Conservation (phyloP, 2,888 invertebrate species). For the Ommatoiulus sabulosus region DNA sequence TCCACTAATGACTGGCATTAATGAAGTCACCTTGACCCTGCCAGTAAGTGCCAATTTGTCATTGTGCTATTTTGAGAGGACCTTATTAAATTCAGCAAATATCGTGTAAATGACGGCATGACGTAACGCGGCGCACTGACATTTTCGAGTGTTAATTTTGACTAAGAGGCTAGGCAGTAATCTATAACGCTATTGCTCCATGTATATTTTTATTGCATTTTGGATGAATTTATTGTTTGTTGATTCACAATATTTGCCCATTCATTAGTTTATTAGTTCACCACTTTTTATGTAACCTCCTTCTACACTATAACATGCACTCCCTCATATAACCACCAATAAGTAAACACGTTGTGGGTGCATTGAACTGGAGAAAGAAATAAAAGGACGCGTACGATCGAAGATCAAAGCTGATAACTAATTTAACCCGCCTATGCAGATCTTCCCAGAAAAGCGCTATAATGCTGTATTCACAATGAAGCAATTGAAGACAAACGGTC, state of each 20-base stretch:
- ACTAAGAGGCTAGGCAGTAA: neutral
- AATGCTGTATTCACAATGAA: too few species aligned
- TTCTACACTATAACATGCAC: constrained; percentile 6
- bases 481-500: too few species aligned
- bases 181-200: neutral
- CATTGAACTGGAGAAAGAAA: neutral
- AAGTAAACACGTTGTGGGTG: constrained; percentile 3
- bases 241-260: constrained; percentile 22
- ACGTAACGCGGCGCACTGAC: neutral
- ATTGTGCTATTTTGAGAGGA: neutral
- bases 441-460: neutral
- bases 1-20: neutral
- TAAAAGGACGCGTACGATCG: neutral
- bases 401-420: constrained; percentile 9
- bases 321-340: constrained; percentile 19
- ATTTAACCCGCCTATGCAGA: neutral
- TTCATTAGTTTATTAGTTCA: constrained; percentile 24
- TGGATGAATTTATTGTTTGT: constrained; percentile 15
- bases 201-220: constrained; percentile 9
- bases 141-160: neutral
- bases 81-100: constrained; percentile 6
- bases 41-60: neutral
- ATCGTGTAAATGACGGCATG: neutral
- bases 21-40: constrained; percentile 1
- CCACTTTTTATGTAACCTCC: constrained; percentile 1